A percentile compares a stretch with the other conserved stretches of the same genome.
phyloP scores from a whole-genome alignment of 2,888 invertebrate genomes.

The Euplagia quadripunctaria region DNA sequence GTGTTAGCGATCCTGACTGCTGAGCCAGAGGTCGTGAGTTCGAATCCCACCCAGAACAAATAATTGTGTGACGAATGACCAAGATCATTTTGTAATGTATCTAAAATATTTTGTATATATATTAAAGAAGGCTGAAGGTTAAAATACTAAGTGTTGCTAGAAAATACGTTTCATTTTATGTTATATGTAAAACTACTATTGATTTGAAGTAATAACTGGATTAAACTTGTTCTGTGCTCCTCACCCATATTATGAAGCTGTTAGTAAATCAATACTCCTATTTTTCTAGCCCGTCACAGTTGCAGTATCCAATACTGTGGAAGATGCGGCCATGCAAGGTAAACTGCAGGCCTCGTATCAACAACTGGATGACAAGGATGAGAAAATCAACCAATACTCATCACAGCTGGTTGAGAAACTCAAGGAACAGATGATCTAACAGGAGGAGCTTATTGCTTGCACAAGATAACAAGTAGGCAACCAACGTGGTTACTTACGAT shows the following conservation, averaged over 20 bases:
- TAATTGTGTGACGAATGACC: too few relatives aligned
- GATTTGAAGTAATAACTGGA: not conserved
- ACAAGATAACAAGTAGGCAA: conserved; percentile 77
- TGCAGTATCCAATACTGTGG: conserved; percentile 82
- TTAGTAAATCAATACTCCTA: not conserved
- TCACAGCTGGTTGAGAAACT: conserved; percentile 98
- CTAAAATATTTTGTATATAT: too few relatives aligned
- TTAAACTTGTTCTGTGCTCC: not conserved
- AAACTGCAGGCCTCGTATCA: conserved; percentile 98
- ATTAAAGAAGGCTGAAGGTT: too few relatives aligned
- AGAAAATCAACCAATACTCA: conserved; percentile 99
- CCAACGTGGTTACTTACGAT: too few relatives aligned
- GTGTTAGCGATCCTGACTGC: too few relatives aligned
- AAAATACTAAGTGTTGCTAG: too few relatives aligned
- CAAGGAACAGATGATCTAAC: conserved; percentile 99
- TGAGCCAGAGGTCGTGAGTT: too few relatives aligned
- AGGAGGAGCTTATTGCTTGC: conserved; percentile 96
- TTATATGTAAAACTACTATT: not conserved
- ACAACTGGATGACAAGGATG: conserved; percentile 99
- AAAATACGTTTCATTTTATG: too few relatives aligned
- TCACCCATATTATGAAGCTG: not conserved
- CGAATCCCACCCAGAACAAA: too few relatives aligned
- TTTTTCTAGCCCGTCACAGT: conserved; percentile 87
- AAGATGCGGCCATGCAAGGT: conserved; percentile 91
- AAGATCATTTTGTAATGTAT: too few relatives aligned